Base-by-base conservation (phyloP, 2,888 invertebrate species). In the Microplitis manilae region DNA sequence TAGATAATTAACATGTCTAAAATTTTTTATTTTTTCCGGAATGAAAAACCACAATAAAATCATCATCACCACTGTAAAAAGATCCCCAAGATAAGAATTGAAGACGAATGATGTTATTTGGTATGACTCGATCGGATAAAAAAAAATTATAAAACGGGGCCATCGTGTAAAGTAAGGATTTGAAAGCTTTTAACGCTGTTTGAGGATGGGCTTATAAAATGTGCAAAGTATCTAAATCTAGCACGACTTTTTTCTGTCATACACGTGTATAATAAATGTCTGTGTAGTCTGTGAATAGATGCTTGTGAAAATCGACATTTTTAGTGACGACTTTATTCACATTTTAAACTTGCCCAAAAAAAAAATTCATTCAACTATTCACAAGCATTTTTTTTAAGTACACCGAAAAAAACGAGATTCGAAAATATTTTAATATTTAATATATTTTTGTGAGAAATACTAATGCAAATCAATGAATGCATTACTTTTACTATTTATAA, bases 71-170 rank as follows among this genome's bases (percentile, higher is more conserved):
- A 41, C 5, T 13, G 5, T 50, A 15, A 41, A 70, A 59, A 60
- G 30, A 61, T 70, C 70, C 13, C 30, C 30, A 68, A 59, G 60
- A 59, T 59, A 59, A 70, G 30, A 59, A 70, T 59, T 61, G 70
- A 70, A 70, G 70, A 70, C 70, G 38, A 61, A 70, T 70, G 70
- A 72, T 20, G 62, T 62, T 64, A 39, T 72, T 64, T 40, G 20
- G 64, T 72, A 30, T 59, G 59, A 59, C 60, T n/a, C 30, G 59
- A 13, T 8, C 30, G 13, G 50, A 13, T 13, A 15, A 68, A 50
- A 59, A 60, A 70, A 59, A 70, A 8, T 17, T 62, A 15, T 70
- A 30, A 59, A 70, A 30, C 17, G 59, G 59, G 59, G 13, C 30
- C 17, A 70, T 60, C 60, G 70, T 70, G 70, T 70, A 59, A 50